Evolutionary conservation across 2,797 vertebrate species (phyloP).

Genomic region (Arnoldichthys spilopterus): DNA sequence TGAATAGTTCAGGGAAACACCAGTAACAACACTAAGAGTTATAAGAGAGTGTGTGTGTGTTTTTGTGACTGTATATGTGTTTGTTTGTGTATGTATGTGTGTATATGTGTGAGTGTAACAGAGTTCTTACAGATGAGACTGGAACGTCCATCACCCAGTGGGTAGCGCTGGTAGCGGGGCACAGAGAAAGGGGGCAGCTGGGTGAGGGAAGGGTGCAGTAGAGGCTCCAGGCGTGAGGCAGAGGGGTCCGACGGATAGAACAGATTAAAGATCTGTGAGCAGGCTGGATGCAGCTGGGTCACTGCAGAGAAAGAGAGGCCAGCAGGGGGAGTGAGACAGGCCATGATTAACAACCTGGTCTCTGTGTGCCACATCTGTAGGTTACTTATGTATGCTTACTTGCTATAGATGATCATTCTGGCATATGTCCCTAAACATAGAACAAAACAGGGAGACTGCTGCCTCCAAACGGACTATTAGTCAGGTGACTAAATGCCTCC

Average conservation of each 20-base stretch:
- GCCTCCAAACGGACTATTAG: too few relatives aligned
- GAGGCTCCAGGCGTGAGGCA: conserved; percentile 93
- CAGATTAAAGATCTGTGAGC: conserved; percentile 97
- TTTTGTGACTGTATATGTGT: too few relatives aligned
- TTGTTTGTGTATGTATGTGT: neutral
- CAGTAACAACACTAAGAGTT: neutral
- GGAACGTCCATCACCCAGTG: conserved; percentile 92
- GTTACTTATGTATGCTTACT: neutral
- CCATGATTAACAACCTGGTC: neutral
- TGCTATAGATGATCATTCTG: neutral
- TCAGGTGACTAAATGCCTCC: too few relatives aligned
- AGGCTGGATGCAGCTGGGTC: conserved; percentile 86
- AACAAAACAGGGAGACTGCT: too few relatives aligned
- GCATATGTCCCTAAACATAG: neutral
- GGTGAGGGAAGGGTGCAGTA: conserved; percentile 92
- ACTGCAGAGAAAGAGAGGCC: conserved; percentile 70
- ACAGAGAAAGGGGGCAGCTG: conserved; percentile 91
- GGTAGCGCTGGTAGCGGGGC: conserved; percentile 95
- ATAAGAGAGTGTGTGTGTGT: neutral
- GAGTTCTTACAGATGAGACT: conserved; percentile 84
- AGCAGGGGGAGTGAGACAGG: neutral
- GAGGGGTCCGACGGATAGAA: conserved; percentile 98
- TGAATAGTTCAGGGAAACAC: neutral
- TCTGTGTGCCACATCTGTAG: too few relatives aligned
- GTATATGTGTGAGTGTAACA: neutral